A percentile compares a stretch with the other conserved stretches of the same genome.
These are phyloP conservation scores for Cinclus cinclus DNA, from an alignment of 2,113 vertebrate species.

Conservation along the genomic window DNA sequence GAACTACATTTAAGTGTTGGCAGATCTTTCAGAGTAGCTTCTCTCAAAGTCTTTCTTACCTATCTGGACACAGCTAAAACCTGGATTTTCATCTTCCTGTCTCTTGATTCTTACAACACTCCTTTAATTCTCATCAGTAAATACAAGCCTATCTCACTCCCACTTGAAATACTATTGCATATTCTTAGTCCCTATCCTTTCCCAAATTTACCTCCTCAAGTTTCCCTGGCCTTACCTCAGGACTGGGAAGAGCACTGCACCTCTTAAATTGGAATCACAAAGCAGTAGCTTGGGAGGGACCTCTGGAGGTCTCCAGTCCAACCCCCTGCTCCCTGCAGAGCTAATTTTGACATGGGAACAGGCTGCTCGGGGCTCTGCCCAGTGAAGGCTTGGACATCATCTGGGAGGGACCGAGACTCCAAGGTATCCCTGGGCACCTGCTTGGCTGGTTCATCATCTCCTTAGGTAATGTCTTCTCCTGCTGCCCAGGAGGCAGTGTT, in stretches of 20 bases:
- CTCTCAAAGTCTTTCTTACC: too few relatives aligned
- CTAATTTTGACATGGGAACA: background rate
- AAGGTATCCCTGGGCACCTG: background rate
- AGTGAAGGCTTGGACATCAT: background rate
- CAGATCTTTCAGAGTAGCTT: too few relatives aligned
- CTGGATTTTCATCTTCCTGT: too few relatives aligned
- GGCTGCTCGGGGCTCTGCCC: background rate
- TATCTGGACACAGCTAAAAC: too few relatives aligned
- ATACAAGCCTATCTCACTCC: too few relatives aligned
- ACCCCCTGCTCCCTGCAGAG: background rate
- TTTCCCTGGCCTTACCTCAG: background rate
- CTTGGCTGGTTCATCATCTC: background rate
- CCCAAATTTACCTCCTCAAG: too few relatives aligned
- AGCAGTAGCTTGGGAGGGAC: background rate
- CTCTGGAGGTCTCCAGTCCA: background rate
- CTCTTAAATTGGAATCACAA: background rate
- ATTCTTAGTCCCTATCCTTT: too few relatives aligned
- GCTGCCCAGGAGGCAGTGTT: background rate
- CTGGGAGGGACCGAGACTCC: background rate
- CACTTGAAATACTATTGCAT: too few relatives aligned
- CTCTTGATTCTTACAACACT: too few relatives aligned
- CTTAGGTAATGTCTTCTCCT: background rate
- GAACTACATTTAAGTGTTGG: too few relatives aligned
- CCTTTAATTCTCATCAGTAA: too few relatives aligned
- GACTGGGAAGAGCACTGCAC: background rate